Conservation (phyloP, 2,113 vertebrate genomes). For the Sylvilagus bachmani region DNA sequence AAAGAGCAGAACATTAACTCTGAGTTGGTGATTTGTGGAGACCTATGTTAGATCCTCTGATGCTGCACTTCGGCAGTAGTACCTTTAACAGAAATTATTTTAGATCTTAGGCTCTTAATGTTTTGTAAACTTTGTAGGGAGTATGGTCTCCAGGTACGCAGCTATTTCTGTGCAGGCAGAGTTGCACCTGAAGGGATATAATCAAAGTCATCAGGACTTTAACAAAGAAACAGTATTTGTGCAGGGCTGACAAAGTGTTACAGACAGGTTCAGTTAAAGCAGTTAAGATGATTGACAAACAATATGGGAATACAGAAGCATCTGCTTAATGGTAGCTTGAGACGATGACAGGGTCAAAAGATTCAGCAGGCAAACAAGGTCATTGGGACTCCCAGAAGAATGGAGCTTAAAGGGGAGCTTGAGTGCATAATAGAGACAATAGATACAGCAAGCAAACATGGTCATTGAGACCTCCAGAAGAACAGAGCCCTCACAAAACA, state of each 20-base stretch:
- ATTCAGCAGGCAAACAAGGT: background rate
- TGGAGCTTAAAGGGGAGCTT: background rate
- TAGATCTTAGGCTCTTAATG: background rate
- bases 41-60: background rate
- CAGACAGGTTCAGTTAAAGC: background rate
- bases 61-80: background rate
- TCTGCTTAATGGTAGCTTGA: background rate
- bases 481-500: background rate
- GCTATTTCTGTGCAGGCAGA: background rate
- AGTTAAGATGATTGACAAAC: background rate
- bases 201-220: background rate
- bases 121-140: background rate
- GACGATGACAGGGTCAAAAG: background rate
- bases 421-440: background rate
- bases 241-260: background rate
- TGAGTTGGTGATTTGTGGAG: background rate
- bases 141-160: background rate
- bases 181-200: background rate
- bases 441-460: background rate
- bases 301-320: background rate
- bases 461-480: background rate
- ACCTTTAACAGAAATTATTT: background rate
- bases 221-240: background rate
- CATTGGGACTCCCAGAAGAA: background rate
- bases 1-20: background rate